Evolutionary conservation across 2,888 invertebrate species (phyloP), one percentile per base, ranked within the genome.

Genomic region (Cynaeus angustus): DNA sequence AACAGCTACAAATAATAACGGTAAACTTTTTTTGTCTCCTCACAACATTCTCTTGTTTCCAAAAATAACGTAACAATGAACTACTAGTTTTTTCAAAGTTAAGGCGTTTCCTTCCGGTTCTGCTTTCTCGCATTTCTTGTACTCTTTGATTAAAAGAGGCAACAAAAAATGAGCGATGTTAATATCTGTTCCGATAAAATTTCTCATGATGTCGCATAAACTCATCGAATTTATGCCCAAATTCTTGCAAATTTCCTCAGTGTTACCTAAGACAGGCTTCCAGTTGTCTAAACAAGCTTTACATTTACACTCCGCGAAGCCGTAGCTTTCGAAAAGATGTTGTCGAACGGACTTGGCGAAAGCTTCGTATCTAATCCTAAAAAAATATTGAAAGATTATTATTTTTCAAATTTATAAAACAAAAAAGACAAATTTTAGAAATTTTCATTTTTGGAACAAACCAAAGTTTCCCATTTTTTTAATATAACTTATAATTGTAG

Each of bases 1-100:
- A 21, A 21, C 21, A 21, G 4, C 21, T 21, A 21, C n/a, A n/a
- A n/a, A n/a, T 21, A 21, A 21, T 21, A 21, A 21, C 21, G 21
- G 1, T 3, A 33, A 33, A 33, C 33, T 41, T n/a, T n/a, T n/a
- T n/a, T n/a, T n/a, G n/a, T n/a, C n/a, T n/a, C n/a, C n/a, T n/a
- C n/a, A 41, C 41, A 41, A 12, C 50, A 56, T 28, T 28, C 43
- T 59, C 10, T 59, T 59, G 26, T 59, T 59, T 8, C 59, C 59
- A n/a, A 46, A 45, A 13, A 59, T 59, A n/a, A 59, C 59, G 28
- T 45, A 59, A 14, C 59, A 59, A 45, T 59, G 59, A 7, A 41
- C 59, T 14, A 59, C 30, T 21, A 59, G 28, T 5, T 59, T 45
- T 26, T 59, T 59, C n/a, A 59, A 14, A 21, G 59, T 28, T 7